Evolutionary conservation across 2,113 vertebrate genomes (phyloP).

Genomic region (Lates calcarifer): DNA sequence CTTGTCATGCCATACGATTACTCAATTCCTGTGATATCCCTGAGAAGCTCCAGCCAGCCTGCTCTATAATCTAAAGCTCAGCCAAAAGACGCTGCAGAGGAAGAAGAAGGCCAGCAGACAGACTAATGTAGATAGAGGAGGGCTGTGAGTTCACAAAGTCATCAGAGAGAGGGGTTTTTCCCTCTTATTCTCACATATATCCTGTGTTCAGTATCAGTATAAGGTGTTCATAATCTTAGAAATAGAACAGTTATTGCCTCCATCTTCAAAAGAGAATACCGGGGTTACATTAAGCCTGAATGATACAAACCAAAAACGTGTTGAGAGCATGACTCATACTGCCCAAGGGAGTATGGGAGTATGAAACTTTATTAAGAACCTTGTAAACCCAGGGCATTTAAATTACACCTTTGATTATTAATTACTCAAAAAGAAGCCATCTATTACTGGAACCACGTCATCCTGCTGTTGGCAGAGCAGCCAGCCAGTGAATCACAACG

Average conservation of each 20-base stretch:
- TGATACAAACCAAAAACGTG: conserved; percentile 54
- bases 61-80: conserved; percentile 79
- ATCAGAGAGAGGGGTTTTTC: conserved; percentile 11
- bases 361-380: conserved; percentile 75
- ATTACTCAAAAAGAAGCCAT: conserved; percentile 76
- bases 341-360: conserved; percentile 62
- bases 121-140: background rate
- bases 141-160: conserved; percentile 51
- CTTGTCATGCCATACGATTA: conserved; percentile 78
- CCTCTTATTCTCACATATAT: background rate
- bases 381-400: conserved; percentile 71
- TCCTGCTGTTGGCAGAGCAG: conserved; percentile 64
- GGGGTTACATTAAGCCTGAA: conserved; percentile 23
- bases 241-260: conserved; percentile 21
- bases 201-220: background rate
- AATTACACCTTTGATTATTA: conserved; percentile 82
- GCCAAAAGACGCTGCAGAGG: conserved; percentile 55
- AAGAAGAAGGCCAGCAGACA: conserved; percentile 36
- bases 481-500: conserved; percentile 75
- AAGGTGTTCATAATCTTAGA: background rate
- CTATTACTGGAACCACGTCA: conserved; percentile 75
- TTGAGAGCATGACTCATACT: conserved; percentile 72
- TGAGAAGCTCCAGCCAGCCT: conserved; percentile 63
- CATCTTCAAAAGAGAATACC: conserved; percentile 26
- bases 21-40: conserved; percentile 81